Percentiles rank a stretch among this genome's conserved stretches.
Conservation (phyloP, 2,888 invertebrate species). For the Philereme vetulata region DNA sequence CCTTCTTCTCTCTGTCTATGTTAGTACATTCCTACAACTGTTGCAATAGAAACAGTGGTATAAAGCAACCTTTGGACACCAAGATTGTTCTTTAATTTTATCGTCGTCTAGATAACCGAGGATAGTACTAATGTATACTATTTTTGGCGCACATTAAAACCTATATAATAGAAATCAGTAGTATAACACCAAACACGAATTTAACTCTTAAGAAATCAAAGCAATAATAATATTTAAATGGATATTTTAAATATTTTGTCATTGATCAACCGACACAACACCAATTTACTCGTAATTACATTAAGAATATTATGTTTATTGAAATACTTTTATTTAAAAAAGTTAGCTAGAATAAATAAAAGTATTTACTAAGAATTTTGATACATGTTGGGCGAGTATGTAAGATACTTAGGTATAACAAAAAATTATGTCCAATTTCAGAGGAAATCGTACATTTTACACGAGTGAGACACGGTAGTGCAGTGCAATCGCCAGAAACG, state of each 20-base stretch:
- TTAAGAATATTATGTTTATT: slow-evolving; percentile 40
- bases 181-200: slow-evolving; percentile 29
- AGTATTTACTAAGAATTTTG: slow-evolving; percentile 63
- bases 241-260: slow-evolving; percentile 16
- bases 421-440: slow-evolving; percentile 52
- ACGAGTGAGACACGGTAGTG: background rate
- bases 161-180: slow-evolving; percentile 19
- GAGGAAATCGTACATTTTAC: slow-evolving; percentile 14
- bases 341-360: slow-evolving; percentile 66
- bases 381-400: slow-evolving; percentile 59
- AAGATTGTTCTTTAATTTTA: slow-evolving; percentile 21
- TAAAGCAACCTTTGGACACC: slow-evolving; percentile 21
- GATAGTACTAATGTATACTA: slow-evolving; percentile 24
- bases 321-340: slow-evolving; percentile 41
- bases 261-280: slow-evolving; percentile 38
- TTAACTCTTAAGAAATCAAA: slow-evolving; percentile 30
- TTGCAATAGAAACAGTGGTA: slow-evolving; percentile 2
- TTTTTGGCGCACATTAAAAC: slow-evolving; percentile 21
- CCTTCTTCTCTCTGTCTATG: background rate
- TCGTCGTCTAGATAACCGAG: slow-evolving; percentile 9
- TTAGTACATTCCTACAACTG: slow-evolving; percentile 5
- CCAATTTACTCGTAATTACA: slow-evolving; percentile 39
- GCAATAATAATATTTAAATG: slow-evolving; percentile 30
- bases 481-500: background rate
- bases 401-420: slow-evolving; percentile 47